Conservation (phyloP, 2,888 invertebrate genomes). For the Leucania comma region DNA sequence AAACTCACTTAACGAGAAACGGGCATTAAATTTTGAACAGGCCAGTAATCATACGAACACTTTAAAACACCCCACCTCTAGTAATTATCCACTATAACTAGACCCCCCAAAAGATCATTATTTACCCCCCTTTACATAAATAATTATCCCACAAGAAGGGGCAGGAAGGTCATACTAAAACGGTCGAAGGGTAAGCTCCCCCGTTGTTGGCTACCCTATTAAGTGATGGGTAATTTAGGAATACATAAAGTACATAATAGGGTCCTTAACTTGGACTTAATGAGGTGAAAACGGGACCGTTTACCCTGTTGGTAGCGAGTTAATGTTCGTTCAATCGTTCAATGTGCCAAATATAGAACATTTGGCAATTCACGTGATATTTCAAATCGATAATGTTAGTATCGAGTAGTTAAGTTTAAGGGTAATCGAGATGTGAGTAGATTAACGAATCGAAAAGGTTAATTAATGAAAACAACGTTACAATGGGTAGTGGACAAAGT, state of each 20-base stretch:
- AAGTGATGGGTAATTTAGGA: constrained; percentile 91
- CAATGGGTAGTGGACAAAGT: constrained; percentile 34
- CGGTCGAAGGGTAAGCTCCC: constrained; percentile 82
- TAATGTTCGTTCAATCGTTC: constrained; percentile 79
- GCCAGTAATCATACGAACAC: constrained; percentile 88
- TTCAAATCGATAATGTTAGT: constrained; percentile 63
- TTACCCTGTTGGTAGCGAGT: constrained; percentile 78
- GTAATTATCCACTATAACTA: constrained; percentile 73
- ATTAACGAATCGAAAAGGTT: constrained; percentile 51
- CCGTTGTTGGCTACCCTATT: constrained; percentile 83
- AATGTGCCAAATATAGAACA: constrained; percentile 69
- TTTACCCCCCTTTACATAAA: constrained; percentile 39
- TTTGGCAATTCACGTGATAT: constrained; percentile 61
- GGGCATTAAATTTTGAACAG: constrained; percentile 88
- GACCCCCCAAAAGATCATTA: constrained; percentile 68
- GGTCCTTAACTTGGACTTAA: constrained; percentile 88
- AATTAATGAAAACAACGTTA: constrained; percentile 49
- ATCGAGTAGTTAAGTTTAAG: constrained; percentile 53
- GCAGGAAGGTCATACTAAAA: constrained; percentile 70
- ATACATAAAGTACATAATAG: constrained; percentile 91
- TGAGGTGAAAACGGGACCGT: constrained; percentile 89
- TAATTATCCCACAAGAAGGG: constrained; percentile 58
- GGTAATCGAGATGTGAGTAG: constrained; percentile 45
- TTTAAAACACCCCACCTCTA: constrained; percentile 86
- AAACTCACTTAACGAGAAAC: constrained; percentile 76